A percentile compares a stretch with the other conserved stretches of the same genome.
Evolutionary conservation across 2,113 vertebrate species (phyloP).

Genomic region (Oncorhynchus tshawytscha): DNA sequence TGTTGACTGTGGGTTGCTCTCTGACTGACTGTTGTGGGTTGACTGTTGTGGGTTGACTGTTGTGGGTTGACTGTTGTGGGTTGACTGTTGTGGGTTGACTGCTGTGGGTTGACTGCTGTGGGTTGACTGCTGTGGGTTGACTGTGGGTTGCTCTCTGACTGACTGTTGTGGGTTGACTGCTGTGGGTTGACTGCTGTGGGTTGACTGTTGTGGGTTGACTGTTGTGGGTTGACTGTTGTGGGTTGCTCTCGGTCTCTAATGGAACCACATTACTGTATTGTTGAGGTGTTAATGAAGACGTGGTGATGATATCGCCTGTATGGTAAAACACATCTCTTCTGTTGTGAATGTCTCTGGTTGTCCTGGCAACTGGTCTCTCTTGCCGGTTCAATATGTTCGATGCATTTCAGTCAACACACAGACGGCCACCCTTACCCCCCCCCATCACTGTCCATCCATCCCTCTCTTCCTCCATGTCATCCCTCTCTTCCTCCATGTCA

Average conservation of each 20-base stretch:
- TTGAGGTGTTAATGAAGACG: slow-evolving; percentile 36
- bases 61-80: too few relatives aligned
- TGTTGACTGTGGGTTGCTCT: too few relatives aligned
- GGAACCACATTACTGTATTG: slow-evolving; percentile 12
- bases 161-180: not conserved
- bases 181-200: not conserved
- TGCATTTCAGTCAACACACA: slow-evolving; percentile 64
- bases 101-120: too few relatives aligned
- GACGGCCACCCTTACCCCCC: slow-evolving; percentile 31
- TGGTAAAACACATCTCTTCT: slow-evolving; percentile 8
- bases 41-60: too few relatives aligned
- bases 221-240: not conserved
- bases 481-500: slow-evolving; percentile 25
- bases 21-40: too few relatives aligned
- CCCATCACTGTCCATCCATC: slow-evolving; percentile 12
- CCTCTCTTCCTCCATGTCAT: slow-evolving; percentile 21
- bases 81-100: too few relatives aligned
- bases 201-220: too few relatives aligned
- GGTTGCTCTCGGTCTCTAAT: not conserved
- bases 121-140: not conserved
- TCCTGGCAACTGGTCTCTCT: not conserved
- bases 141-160: not conserved
- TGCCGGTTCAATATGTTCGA: not conserved
- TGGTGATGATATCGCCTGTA: slow-evolving; percentile 12
- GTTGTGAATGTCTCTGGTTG: slow-evolving; percentile 11